Base-by-base conservation (phyloP, 2,888 invertebrate species). In the Agriopis aurantiaria region DNA sequence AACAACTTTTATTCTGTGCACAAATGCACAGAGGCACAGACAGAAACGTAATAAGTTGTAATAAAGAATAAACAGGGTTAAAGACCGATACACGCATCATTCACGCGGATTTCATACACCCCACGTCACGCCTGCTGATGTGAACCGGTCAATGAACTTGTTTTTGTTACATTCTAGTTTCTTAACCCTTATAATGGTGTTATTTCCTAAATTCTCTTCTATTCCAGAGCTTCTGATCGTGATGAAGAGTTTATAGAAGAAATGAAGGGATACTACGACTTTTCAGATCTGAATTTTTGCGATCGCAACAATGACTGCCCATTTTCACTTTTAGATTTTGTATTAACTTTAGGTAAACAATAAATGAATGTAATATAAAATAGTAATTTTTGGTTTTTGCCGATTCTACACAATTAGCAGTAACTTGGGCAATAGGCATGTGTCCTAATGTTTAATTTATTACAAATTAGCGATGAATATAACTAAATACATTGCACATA, bases 221-320 rank as follows among this genome's bases (percentile, higher is more conserved):
- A 78, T 88, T 85, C 70, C 83, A 93, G 93, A 51, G 89, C 88
- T 12, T 91, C 91, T 66, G 68, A 86, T n/a, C 80, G 89, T 48
- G 89, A 91, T n/a, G 76, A 84, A 46, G 87, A 85, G 45, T 92
- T 92, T 71, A 76, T 78, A 33, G 81, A 88, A 49, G 92, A 92
- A 85, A 75, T 93, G 66, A 80, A 79, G 48, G 83, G 77, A 3
- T 91, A 89, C 78, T 77, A 81, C 41, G 90, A 91, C 69, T 71
- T 92, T 46, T 72, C 83, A 23, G 84, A 90, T 41, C 86, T 88
- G 0, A 75, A 83, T 55, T 83, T 87, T 69, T 93, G 93, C 70
- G 82, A 91, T 14, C 77, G 80, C 72, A 75, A 77, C 43, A 82
- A 84, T 63, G 88, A 90, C 46, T 93, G 93, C 68, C 92, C 92